A percentile compares a stretch with the other conserved stretches of the same genome.
phyloP scores from a whole-genome alignment of 2,797 vertebrate species.

The Phaenicophaeus curvirostris region DNA sequence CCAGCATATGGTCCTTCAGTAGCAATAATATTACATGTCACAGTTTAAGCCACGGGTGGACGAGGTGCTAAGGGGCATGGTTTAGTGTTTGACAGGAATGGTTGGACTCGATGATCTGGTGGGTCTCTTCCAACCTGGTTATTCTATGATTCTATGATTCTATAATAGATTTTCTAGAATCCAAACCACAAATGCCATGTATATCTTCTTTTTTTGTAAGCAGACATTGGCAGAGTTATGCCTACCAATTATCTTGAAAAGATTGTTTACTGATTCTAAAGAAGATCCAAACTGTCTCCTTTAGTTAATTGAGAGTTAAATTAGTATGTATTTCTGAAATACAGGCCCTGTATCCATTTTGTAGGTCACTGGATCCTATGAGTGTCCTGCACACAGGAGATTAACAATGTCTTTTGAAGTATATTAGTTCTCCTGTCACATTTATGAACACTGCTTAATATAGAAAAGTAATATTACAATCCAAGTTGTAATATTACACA shows the following conservation, averaged over 20 bases:
- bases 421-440: conserved; percentile 30
- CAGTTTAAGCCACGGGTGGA: too few relatives aligned
- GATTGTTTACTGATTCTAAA: neutral
- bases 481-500: neutral
- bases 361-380: neutral
- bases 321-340: neutral
- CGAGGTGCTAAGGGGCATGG: too few relatives aligned
- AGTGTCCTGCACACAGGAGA: neutral
- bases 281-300: neutral
- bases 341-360: neutral
- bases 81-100: too few relatives aligned
- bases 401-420: conserved; percentile 42
- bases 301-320: neutral
- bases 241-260: neutral
- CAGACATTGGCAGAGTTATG: neutral
- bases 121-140: too few relatives aligned
- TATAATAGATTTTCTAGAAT: neutral
- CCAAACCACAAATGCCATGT: neutral
- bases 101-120: too few relatives aligned
- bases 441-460: neutral
- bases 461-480: conserved; percentile 30
- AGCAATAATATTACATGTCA: neutral
- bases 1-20: neutral
- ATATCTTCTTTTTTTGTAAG: neutral
- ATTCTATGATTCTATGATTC: too few relatives aligned